Evolutionary conservation across 1,140 invertebrate genomes (phyloP).

Genomic region (Lasioglossum baleicum): DNA sequence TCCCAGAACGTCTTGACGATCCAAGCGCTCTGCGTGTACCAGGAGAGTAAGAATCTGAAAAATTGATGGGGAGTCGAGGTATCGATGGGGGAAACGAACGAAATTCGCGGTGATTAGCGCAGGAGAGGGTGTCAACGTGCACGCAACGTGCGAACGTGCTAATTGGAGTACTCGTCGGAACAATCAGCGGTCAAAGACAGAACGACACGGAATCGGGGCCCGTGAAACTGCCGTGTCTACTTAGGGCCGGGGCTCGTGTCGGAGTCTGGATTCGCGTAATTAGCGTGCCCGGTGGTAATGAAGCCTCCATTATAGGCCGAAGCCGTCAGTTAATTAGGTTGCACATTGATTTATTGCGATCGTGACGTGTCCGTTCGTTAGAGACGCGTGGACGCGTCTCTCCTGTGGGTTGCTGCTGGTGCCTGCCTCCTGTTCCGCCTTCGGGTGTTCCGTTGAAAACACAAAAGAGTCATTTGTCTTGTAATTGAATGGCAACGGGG

Average conservation of each 20-base stretch:
- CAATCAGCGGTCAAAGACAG: conserved; percentile 32
- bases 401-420: neutral
- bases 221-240: conserved; percentile 29
- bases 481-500: conserved; percentile 16
- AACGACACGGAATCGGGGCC: conserved; percentile 1
- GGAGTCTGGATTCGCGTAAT: conserved; percentile 60
- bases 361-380: conserved; percentile 42
- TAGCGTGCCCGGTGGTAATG: conserved; percentile 67
- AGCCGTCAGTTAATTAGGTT: conserved; percentile 68
- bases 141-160: neutral
- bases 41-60: no score
- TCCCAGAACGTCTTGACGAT: no score
- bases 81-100: no score
- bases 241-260: conserved; percentile 17
- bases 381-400: conserved; percentile 4
- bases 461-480: conserved; percentile 41
- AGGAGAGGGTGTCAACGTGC: neutral
- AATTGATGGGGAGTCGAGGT: no score
- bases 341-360: conserved; percentile 69
- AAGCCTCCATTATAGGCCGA: conserved; percentile 64
- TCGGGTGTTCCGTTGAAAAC: conserved; percentile 3
- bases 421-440: neutral
- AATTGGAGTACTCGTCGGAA: conserved; percentile 25
- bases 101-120: neutral
- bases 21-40: no score